Evolutionary conservation across 2,797 vertebrate genomes (phyloP).

Genomic region (Protosalanx chinensis): DNA sequence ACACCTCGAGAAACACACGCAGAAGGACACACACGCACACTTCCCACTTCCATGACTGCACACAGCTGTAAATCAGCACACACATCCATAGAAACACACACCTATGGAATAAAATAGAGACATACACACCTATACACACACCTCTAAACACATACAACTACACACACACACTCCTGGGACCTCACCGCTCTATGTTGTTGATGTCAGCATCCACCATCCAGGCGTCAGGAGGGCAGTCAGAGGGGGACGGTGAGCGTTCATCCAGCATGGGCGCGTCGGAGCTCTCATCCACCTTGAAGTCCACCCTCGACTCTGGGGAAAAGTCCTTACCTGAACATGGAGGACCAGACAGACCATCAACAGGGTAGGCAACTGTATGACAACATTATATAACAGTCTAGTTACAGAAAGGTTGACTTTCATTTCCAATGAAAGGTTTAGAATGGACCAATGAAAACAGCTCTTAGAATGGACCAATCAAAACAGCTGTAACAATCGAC

Average conservation of each 20-base stretch:
- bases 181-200: constrained; percentile 91
- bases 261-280: constrained; percentile 88
- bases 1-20: too few species aligned
- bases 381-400: too few species aligned
- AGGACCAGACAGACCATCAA: not conserved
- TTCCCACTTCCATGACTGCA: too few species aligned
- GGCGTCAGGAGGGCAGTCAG: constrained; percentile 82
- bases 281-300: constrained; percentile 86
- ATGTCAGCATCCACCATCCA: constrained; percentile 93
- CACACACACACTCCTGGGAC: not conserved
- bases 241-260: constrained; percentile 82
- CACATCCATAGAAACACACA: not conserved
- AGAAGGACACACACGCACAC: too few species aligned
- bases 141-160: not conserved
- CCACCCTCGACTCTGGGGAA: constrained; percentile 73
- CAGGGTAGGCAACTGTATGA: too few species aligned
- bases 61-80: not conserved
- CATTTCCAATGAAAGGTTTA: too few species aligned
- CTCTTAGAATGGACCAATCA: too few species aligned
- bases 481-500: too few species aligned
- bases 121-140: not conserved
- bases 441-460: too few species aligned
- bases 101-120: too few species aligned
- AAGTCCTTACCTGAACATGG: constrained; percentile 77
- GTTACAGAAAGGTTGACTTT: too few species aligned